Evolutionary conservation across 2,888 invertebrate genomes (phyloP).

Genomic region (Tachina fera): DNA sequence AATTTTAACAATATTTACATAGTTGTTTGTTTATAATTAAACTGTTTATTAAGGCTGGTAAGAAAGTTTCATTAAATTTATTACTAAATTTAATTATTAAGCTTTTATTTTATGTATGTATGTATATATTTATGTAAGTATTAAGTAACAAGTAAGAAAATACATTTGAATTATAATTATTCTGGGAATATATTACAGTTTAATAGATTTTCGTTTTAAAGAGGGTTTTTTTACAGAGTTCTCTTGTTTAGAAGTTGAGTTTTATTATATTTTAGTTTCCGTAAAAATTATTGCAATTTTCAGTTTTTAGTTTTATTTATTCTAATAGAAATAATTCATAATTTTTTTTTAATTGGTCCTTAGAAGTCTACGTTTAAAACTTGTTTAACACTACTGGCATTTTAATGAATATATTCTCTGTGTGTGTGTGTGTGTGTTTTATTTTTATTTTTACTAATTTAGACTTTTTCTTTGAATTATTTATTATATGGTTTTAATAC

Average conservation of each 20-base stretch:
- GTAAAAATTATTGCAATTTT: constrained; percentile 49
- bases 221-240: constrained; percentile 16
- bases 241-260: constrained; percentile 15
- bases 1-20: constrained; percentile 66
- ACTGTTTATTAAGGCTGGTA: constrained; percentile 67
- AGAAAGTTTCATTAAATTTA: constrained; percentile 57
- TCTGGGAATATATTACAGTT: constrained; percentile 69
- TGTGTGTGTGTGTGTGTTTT: neutral
- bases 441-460: constrained; percentile 24
- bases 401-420: constrained; percentile 12
- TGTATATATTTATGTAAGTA: neutral
- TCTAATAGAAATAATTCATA: constrained; percentile 60
- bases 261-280: constrained; percentile 7
- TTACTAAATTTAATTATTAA: constrained; percentile 40
- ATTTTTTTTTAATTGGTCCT: constrained; percentile 73
- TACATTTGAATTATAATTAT: constrained; percentile 47
- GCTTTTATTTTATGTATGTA: neutral
- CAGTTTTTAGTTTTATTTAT: constrained; percentile 8
- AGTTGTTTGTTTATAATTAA: constrained; percentile 33
- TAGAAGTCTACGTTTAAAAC: constrained; percentile 71
- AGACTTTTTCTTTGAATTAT: neutral
- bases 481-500: constrained; percentile 22
- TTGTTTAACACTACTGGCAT: constrained; percentile 51
- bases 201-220: constrained; percentile 27
- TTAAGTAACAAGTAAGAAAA: constrained; percentile 60